Evolutionary conservation across 2,113 vertebrate genomes (phyloP).

Genomic region (Chloroceryle aenea): DNA sequence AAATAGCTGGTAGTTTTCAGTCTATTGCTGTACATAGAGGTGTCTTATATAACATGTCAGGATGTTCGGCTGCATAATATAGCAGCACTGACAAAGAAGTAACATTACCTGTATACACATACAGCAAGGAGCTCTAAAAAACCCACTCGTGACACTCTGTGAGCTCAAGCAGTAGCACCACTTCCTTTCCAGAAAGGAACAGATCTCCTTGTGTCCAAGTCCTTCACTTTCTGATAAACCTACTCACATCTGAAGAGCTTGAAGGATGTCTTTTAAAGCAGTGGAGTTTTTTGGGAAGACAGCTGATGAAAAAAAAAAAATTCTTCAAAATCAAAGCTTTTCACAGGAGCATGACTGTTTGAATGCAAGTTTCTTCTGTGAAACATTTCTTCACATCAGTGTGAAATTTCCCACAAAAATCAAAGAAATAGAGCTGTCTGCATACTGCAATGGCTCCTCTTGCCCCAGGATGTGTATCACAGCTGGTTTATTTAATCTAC

Average conservation of each 20-base stretch:
- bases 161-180: not conserved
- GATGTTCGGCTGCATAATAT: not conserved
- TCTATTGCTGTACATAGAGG: not conserved
- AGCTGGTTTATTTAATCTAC: not conserved
- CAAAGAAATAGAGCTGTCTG: not conserved
- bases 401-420: not conserved
- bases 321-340: not conserved
- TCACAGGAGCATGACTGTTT: not conserved
- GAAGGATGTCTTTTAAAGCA: not conserved
- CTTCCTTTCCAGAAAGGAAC: not conserved
- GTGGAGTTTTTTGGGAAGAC: accelerated
- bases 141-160: not conserved
- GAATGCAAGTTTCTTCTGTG: not conserved
- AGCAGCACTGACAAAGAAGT: not conserved
- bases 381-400: not conserved
- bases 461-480: not conserved
- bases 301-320: not conserved
- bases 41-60: not conserved
- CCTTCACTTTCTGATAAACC: not conserved
- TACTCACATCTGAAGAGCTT: not conserved
- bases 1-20: not conserved
- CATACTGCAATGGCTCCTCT: not conserved
- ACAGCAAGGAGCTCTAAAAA: not conserved
- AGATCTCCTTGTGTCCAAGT: not conserved
- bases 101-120: not conserved